Evolutionary conservation across 2,113 vertebrate genomes (phyloP).

Genomic region (Syngnathus typhle): DNA sequence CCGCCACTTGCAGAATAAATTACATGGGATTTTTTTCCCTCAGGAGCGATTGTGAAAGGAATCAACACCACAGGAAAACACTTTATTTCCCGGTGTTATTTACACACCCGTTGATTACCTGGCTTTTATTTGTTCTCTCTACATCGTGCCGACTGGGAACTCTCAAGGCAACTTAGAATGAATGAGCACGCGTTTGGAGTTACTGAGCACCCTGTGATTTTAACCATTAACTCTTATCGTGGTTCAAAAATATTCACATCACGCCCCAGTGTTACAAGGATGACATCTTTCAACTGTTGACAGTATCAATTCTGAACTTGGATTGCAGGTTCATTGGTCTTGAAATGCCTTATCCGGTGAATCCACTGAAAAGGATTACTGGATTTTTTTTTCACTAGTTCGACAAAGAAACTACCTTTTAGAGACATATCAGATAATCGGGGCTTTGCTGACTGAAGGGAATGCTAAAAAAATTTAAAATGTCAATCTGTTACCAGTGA

Average conservation of each 20-base stretch:
- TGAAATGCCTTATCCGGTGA: neutral
- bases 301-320: neutral
- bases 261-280: neutral
- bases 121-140: conserved; percentile 6
- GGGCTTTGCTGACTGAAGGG: too few species aligned
- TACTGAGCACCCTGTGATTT: conserved; percentile 10
- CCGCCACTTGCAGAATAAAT: conserved; percentile 63
- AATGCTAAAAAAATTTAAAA: too few species aligned
- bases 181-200: conserved; percentile 3
- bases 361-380: neutral
- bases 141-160: neutral
- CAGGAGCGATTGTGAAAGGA: conserved; percentile 42
- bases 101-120: conserved; percentile 14
- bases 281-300: neutral
- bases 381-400: neutral
- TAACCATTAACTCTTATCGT: neutral
- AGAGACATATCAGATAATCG: too few species aligned
- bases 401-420: neutral
- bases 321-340: neutral
- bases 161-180: conserved; percentile 13
- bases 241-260: neutral
- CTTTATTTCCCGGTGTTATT: conserved; percentile 41
- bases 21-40: conserved; percentile 63
- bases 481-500: too few species aligned
- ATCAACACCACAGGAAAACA: conserved; percentile 27